Conservation (phyloP, 30 jellyfish, hydroid and myxozoan species). For the Phacellophora camtschatica region DNA sequence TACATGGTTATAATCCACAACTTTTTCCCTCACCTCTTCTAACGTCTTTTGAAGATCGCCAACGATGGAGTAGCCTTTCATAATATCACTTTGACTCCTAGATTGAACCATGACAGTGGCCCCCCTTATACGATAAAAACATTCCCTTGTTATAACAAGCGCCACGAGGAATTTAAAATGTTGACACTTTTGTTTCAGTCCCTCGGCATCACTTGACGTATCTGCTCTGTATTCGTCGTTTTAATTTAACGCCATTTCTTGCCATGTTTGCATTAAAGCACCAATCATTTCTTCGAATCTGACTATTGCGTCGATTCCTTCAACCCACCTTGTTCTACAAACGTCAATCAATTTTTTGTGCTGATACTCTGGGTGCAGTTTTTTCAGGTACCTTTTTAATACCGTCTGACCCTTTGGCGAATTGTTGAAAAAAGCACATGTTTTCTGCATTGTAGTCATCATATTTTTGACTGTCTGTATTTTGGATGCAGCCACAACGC, state of each 20-base stretch:
- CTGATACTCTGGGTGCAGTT: not conserved
- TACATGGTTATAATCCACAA: not conserved
- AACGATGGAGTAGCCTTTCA: not conserved
- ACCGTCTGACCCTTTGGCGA: not conserved
- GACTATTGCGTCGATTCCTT: not conserved
- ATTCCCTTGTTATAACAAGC: not conserved
- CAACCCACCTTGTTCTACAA: not conserved
- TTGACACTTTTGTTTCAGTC: not conserved
- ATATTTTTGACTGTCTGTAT: conserved; percentile 10
- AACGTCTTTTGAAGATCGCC: not conserved
- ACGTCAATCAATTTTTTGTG: not conserved
- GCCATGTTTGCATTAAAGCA: not conserved
- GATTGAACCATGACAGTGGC: not conserved
- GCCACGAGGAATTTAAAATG: not conserved
- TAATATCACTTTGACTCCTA: not conserved
- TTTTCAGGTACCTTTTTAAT: not conserved
- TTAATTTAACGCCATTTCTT: not conserved
- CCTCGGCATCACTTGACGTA: not conserved
- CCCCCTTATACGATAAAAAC: not conserved
- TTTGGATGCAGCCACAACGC: conserved; percentile 41
- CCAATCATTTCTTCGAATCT: not conserved
- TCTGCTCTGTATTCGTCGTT: not conserved
- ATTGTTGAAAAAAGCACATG: not conserved
- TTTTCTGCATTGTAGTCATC: conserved; percentile 19
- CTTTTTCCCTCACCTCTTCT: not conserved